These are phyloP conservation scores for Gnathonemus echidnorhynchus DNA, from an alignment of 2,113 vertebrate species.

Conservation along the genomic window DNA sequence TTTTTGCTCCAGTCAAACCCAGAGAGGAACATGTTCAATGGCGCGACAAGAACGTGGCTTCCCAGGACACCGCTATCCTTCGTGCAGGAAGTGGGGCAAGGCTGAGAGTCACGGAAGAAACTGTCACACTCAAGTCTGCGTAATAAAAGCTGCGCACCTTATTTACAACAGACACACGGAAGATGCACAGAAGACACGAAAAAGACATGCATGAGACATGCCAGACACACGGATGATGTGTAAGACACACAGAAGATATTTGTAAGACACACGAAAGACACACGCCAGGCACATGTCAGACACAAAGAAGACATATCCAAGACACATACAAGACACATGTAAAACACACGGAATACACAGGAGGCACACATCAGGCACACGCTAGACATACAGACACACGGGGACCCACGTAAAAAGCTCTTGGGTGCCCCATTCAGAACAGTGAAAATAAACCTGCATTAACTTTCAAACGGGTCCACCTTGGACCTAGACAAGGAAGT, in stretches of 20 bases:
- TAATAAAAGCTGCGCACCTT: not conserved
- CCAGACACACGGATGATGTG: not conserved
- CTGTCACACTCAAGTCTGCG: not conserved
- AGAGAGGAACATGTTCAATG: not conserved
- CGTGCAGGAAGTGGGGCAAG: not conserved
- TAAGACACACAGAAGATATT: not conserved
- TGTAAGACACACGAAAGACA: not conserved
- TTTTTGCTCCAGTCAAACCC: not conserved
- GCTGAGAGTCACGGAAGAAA: not conserved
- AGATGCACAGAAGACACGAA: not conserved
- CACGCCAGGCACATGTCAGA: not conserved
- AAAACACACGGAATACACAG: not conserved
- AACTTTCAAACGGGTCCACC: not conserved
- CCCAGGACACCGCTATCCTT: not conserved
- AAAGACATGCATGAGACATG: not conserved
- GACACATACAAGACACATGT: not conserved
- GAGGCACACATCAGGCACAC: not conserved
- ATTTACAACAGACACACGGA: constrained; percentile 16
- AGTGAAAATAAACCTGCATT: not conserved
- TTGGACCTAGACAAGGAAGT: not conserved
- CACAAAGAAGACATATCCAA: not conserved
- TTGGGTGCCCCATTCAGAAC: not conserved
- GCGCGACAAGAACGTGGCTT: not conserved
- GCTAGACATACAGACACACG: not conserved
- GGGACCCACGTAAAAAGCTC: not conserved